Evolutionary conservation across 2,888 invertebrate species (phyloP).

Genomic region (Onchidella celtica): DNA sequence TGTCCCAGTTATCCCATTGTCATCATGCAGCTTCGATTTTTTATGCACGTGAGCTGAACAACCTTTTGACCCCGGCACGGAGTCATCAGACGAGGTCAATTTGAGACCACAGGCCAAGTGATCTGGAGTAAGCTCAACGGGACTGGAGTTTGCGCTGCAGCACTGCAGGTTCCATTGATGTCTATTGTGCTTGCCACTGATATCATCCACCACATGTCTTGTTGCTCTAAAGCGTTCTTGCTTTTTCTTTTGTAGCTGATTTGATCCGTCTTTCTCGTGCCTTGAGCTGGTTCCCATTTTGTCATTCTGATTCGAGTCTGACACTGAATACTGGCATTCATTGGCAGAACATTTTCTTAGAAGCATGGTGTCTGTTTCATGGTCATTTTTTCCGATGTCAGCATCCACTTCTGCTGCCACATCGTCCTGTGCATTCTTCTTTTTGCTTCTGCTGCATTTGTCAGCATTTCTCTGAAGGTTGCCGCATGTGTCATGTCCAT

Average conservation of each 20-base stretch:
- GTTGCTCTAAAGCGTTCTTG: no score
- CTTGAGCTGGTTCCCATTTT: no score
- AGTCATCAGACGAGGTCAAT: neutral
- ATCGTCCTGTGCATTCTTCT: neutral
- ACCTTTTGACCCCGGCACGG: neutral
- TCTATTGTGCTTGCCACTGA: no score
- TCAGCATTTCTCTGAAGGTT: neutral
- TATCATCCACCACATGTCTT: no score
- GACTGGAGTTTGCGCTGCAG: slow-evolving; percentile 49
- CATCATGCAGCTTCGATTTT: no score
- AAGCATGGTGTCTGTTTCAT: no score
- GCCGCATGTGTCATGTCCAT: neutral
- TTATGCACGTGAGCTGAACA: no score
- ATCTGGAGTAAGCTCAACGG: slow-evolving; percentile 28
- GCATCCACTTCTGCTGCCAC: neutral
- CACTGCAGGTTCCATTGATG: slow-evolving; percentile 40
- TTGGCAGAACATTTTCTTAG: no score
- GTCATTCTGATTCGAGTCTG: no score
- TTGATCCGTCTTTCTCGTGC: no score
- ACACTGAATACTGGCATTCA: no score
- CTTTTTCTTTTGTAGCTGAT: no score
- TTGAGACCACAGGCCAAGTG: neutral
- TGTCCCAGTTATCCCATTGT: neutral
- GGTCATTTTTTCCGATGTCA: neutral
- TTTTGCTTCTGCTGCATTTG: neutral